phyloP scores from a whole-genome alignment of 2,888 invertebrate genomes.

The Serrognathus titanus region DNA sequence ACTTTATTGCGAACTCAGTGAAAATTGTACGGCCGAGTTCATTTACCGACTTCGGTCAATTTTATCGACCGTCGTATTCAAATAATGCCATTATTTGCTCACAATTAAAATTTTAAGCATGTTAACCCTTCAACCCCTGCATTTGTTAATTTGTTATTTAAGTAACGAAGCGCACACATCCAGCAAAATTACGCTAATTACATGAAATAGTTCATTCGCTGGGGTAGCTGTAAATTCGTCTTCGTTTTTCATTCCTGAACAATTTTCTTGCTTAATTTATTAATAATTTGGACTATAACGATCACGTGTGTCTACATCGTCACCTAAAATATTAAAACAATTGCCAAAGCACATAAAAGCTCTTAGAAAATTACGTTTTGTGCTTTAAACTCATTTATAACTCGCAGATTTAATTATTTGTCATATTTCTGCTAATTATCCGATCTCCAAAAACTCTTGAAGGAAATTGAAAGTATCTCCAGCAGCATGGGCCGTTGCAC shows the following conservation, averaged over 20 bases:
- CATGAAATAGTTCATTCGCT: background rate
- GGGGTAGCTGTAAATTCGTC: background rate
- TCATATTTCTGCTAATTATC: no score
- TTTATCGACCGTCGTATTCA: constrained; percentile 5
- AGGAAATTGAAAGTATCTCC: no score
- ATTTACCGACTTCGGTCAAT: constrained; percentile 27
- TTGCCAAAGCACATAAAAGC: no score
- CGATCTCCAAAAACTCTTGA: no score
- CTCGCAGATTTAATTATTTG: no score
- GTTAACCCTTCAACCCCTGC: constrained; percentile 47
- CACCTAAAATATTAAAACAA: no score
- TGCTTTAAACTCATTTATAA: no score
- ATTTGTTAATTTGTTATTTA: constrained; percentile 43
- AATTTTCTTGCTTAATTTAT: background rate
- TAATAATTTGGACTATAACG: no score
- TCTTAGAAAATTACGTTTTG: no score
- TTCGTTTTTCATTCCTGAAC: background rate
- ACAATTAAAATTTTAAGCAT: constrained; percentile 52
- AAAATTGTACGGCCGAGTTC: constrained; percentile 34
- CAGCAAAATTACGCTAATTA: background rate
- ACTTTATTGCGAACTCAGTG: constrained; percentile 39
- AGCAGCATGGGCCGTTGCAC: no score
- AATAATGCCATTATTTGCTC: constrained; percentile 41
- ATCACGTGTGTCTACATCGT: no score
- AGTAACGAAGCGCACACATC: constrained; percentile 25